Conservation (phyloP, 2,797 vertebrate genomes). For the Trachurus trachurus region DNA sequence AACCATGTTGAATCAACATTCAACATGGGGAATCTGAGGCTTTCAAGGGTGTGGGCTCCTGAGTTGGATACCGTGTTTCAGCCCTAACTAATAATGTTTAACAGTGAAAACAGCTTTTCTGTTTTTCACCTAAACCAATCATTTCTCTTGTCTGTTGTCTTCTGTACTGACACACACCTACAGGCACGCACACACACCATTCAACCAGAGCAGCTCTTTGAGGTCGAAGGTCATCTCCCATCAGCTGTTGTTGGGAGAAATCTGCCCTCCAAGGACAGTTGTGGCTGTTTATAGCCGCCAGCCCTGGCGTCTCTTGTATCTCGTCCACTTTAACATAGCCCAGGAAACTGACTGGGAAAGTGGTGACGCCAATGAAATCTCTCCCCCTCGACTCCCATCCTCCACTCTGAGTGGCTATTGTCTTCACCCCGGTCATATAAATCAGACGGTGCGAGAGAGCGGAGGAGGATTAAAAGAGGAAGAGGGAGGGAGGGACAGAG, state of each 20-base stretch:
- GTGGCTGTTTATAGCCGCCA: slow-evolving; percentile 40
- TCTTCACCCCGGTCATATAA: slow-evolving; percentile 77
- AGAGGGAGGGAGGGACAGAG: slow-evolving; percentile 35
- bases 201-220: slow-evolving; percentile 8
- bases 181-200: slow-evolving; percentile 6
- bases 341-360: slow-evolving; percentile 50
- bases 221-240: slow-evolving; percentile 56
- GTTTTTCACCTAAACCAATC: background rate
- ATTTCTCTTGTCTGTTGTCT: background rate
- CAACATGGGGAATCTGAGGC: background rate
- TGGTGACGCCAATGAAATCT: slow-evolving; percentile 60
- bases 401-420: slow-evolving; percentile 69
- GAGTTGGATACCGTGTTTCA: background rate
- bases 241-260: slow-evolving; percentile 52
- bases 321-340: slow-evolving; percentile 35
- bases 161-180: slow-evolving; percentile 8
- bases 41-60: too few relatives aligned
- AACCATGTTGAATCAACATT: too few relatives aligned
- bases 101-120: background rate
- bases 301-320: slow-evolving; percentile 39
- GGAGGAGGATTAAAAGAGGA: slow-evolving; percentile 67
- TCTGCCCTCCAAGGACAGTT: slow-evolving; percentile 53
- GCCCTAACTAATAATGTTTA: background rate
- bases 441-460: slow-evolving; percentile 62
- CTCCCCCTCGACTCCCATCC: slow-evolving; percentile 51